Conservation (phyloP, 2,113 vertebrate species). For the Setophaga coronata region DNA sequence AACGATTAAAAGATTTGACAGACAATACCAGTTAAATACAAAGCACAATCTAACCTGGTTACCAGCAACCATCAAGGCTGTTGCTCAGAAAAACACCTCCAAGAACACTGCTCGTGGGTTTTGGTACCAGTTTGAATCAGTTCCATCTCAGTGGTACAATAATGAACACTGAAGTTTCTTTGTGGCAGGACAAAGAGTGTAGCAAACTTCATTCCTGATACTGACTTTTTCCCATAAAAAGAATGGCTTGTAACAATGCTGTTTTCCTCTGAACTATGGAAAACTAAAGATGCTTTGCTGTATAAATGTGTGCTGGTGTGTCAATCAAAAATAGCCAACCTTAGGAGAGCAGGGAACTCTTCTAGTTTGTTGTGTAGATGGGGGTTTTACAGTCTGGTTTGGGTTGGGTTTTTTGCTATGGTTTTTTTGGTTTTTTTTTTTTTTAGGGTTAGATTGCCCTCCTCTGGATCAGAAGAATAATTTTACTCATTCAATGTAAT, state of each 20-base stretch:
- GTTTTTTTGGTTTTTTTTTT: accelerated
- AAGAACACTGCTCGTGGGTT: neutral
- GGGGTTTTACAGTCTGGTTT: neutral
- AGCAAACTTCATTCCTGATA: neutral
- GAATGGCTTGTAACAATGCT: neutral
- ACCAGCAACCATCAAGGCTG: neutral
- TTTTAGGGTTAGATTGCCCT: neutral
- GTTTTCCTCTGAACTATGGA: neutral
- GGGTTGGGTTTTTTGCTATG: neutral
- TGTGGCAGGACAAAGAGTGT: neutral
- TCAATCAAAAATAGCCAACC: neutral
- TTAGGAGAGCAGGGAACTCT: neutral
- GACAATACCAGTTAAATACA: neutral
- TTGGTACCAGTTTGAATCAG: neutral
- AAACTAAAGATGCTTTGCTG: neutral
- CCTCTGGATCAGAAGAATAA: neutral
- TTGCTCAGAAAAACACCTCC: neutral
- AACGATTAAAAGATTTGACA: neutral
- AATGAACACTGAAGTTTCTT: neutral
- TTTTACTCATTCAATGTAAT: neutral
- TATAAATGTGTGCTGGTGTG: neutral
- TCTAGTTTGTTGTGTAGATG: neutral
- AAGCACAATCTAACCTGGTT: neutral
- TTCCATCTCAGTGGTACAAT: neutral
- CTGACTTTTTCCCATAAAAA: neutral